Evolutionary conservation across 1,140 invertebrate genomes (phyloP).

Genomic region (Meloidogyne hapla): DNA sequence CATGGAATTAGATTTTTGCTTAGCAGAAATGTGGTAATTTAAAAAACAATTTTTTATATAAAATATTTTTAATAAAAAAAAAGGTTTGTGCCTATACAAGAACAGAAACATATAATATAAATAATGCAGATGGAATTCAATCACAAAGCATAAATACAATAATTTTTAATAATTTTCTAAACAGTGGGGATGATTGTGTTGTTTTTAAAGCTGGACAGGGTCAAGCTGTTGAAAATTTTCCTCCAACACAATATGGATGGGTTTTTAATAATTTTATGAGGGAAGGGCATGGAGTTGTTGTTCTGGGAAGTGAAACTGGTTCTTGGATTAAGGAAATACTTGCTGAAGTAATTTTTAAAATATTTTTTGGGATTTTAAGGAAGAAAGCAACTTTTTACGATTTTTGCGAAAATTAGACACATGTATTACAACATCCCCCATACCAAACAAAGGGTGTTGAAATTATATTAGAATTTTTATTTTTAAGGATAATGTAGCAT

Average conservation of each 20-base stretch:
- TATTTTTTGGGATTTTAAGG: too few species aligned
- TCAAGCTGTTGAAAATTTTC: not conserved
- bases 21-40: constrained; percentile 8
- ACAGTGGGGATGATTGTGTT: constrained; percentile 15
- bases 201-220: constrained; percentile 6
- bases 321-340: constrained; percentile 17
- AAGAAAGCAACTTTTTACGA: too few species aligned
- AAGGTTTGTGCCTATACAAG: constrained; percentile 12
- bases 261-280: constrained; percentile 23
- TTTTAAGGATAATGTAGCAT: constrained; percentile 14
- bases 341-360: not conserved
- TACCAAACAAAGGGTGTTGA: too few species aligned
- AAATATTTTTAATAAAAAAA: not conserved
- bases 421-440: too few species aligned
- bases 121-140: constrained; percentile 17
- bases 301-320: constrained; percentile 4
- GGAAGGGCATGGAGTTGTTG: constrained; percentile 14
- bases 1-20: constrained; percentile 15
- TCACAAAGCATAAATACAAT: constrained; percentile 8
- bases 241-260: constrained; percentile 9
- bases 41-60: too few species aligned
- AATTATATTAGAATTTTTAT: too few species aligned
- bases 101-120: constrained; percentile 13
- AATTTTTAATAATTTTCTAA: constrained; percentile 14
- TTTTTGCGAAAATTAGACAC: too few species aligned